Base-by-base conservation (phyloP, 1,140 invertebrate species). In the Caerostris extrusa region DNA sequence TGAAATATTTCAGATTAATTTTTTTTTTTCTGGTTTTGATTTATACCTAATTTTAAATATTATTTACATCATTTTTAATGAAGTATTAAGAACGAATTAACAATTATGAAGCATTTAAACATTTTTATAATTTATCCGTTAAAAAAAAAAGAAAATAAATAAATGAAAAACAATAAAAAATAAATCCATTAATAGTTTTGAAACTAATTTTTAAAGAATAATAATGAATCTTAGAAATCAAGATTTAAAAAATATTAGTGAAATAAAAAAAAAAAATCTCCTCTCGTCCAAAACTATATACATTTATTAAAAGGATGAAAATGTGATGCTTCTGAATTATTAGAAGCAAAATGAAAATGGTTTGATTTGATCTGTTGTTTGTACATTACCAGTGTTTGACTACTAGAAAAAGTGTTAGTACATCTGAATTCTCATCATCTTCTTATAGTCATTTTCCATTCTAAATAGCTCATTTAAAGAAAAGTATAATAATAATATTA, bases 251-350 rank as follows among this genome's bases (percentile, higher is more conserved):
- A 77, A 53, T 77, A 50, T 77, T 50, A 77, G 10, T 50, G 71
- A 77, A 77, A 77, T 77, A 77, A 77, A 77, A 77, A 14, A 77
- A 77, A 77, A 77, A 14, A 12, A 77, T 53, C 71, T 77, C 71
- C 34, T 53, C 34, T 53, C 71, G 50, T 77, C 3, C 10, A 77
- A 53, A 77, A 77, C 71, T 77, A 53, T 77, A 50, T 77, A 77
- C 71, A 77, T 77, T 77, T 77, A 77, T 77, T 77, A 77, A 77
- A 77, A 77, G 50, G 71, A 77, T 77, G 71, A 77, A 77, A 77
- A 77, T 77, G 71, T 12, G 53, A 77, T 12, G 71, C 71, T 50
- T 77, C 71, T 77, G 71, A 77, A 77, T 53, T 50, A 50, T 77
- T 34, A 34, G 71, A 77, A 77, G 71, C 71, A 12, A 77, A 77